Evolutionary conservation across 1,140 invertebrate species (phyloP).

Genomic region (Apocrypta bakeri): DNA sequence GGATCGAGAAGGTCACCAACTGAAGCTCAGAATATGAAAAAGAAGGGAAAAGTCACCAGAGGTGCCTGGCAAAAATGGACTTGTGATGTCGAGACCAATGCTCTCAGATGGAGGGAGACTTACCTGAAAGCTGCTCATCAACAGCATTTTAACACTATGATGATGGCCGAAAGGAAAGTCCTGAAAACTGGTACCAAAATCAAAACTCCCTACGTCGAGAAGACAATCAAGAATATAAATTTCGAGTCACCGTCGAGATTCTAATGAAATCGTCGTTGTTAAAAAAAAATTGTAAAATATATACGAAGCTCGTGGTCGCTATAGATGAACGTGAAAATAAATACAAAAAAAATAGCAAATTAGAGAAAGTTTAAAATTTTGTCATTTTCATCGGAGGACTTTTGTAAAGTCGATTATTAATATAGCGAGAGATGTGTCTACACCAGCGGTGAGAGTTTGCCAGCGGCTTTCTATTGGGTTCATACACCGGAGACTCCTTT

Average conservation of each 20-base stretch:
- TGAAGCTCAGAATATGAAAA: constrained; percentile 52
- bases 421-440: not conserved
- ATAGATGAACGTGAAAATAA: not conserved
- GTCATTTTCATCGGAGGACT: not conserved
- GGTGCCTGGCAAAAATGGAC: constrained; percentile 61
- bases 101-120: constrained; percentile 56
- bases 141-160: constrained; percentile 57
- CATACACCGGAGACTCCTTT: not conserved
- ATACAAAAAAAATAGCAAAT: not conserved
- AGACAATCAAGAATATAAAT: constrained; percentile 6
- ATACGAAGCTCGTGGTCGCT: not conserved
- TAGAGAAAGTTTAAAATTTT: not conserved
- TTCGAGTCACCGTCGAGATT: not conserved
- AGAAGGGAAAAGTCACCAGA: constrained; percentile 49
- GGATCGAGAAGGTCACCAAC: constrained; percentile 57
- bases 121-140: constrained; percentile 60
- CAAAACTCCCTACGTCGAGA: not conserved
- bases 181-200: constrained; percentile 56
- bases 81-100: constrained; percentile 54
- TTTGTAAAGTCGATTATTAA: constrained; percentile 4
- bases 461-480: constrained; percentile 26
- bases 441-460: constrained; percentile 9
- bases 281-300: constrained; percentile 24
- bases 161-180: constrained; percentile 54
- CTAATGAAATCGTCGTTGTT: not conserved